phyloP scores from a whole-genome alignment of 1,140 invertebrate species.

The Caenorhabditis remanei region DNA sequence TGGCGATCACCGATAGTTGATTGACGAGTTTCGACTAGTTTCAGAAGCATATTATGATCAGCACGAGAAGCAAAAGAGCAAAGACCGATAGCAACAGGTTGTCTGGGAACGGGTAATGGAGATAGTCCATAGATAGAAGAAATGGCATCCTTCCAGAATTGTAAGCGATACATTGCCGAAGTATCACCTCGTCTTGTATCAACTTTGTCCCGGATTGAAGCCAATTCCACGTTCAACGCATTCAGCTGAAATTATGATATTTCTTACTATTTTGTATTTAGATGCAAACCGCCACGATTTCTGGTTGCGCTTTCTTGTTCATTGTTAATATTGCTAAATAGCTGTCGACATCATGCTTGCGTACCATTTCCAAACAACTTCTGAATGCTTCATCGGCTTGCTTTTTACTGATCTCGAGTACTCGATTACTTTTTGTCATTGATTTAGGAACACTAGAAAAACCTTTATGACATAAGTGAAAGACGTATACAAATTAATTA shows the following conservation, averaged over 20 bases:
- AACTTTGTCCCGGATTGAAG: conserved; percentile 65
- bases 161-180: conserved; percentile 65
- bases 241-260: conserved; percentile 51
- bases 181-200: conserved; percentile 57
- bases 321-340: conserved; percentile 63
- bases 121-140: conserved; percentile 63
- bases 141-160: conserved; percentile 67
- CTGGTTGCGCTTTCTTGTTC: conserved; percentile 59
- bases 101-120: conserved; percentile 59
- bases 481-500: conserved; percentile 28
- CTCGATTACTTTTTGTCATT: conserved; percentile 21
- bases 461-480: neutral
- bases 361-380: conserved; percentile 62
- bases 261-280: neutral
- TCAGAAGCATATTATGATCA: conserved; percentile 47
- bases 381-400: conserved; percentile 63
- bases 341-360: conserved; percentile 64
- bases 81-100: conserved; percentile 66
- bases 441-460: conserved; percentile 50
- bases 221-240: conserved; percentile 66
- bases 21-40: conserved; percentile 64
- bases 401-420: conserved; percentile 60
- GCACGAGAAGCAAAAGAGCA: conserved; percentile 60
- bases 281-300: conserved; percentile 63
- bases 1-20: conserved; percentile 65